Base-by-base conservation (phyloP, 2,113 vertebrate genomes). In the Canis aureus region DNA sequence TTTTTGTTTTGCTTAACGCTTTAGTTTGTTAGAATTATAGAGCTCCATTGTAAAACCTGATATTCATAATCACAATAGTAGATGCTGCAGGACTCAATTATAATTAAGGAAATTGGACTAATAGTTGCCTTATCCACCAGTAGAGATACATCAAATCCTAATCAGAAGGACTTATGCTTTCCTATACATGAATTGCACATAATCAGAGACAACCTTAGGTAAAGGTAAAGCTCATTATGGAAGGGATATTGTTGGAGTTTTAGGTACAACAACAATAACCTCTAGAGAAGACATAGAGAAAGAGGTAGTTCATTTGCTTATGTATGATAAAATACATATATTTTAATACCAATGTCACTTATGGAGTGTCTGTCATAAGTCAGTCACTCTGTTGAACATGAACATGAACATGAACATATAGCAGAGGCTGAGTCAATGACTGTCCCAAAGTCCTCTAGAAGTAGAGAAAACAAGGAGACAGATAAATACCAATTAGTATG, bases 11-110 rank as follows among this genome's bases (percentile, higher is more conserved):
- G 64, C 27, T 91, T 83, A 4, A 35, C 78, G 13, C 1, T 76
- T 96, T 55, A 69, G n/a, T 84, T 78, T 89, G 1, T 79, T 86
- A 96, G 19, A 94, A 69, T 51, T 67, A 76, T 32, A 71, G 3
- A 71, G 1, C 3, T 20, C 1, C 13, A 4, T 85, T 86, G 51
- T 27, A 80, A 71, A 88, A 73, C 35, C 5, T 89, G 25, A 0
- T 60, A 57, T 32, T 35, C 74, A 83, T 60, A 69, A 59, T 55
- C 27, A 59, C 67, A 67, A 60, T 53, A 82, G 93, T 38, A 74
- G 8, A 62, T 29, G 8, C 3, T 76, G 32, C 2, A 55, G 13
- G 87, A 92, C 13, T 9, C 10, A 67, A 55, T 76, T 57, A 82
- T 80, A 95, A 82, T 35, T 67, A 74, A 83, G 32, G 12, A 84